Percentiles rank a stretch among this genome's conserved stretches.
Conservation (phyloP, 2,888 invertebrate genomes). For the Drosophila lacicola region DNA sequence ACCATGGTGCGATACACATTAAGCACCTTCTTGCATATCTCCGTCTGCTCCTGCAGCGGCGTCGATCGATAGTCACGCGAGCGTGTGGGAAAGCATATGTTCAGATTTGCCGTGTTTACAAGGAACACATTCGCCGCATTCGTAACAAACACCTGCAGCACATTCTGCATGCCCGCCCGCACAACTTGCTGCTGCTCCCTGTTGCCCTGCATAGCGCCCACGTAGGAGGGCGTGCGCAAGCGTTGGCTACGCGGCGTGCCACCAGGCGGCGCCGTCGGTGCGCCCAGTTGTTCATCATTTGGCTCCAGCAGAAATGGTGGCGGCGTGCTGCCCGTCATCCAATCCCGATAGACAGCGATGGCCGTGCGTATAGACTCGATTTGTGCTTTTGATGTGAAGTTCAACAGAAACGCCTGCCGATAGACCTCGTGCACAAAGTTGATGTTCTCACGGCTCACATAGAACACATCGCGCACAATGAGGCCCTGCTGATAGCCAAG, state of each 20-base stretch:
- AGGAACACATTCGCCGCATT: conserved; percentile 98
- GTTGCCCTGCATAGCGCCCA: conserved; percentile 88
- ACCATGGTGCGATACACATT: conserved; percentile 99
- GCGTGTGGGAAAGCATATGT: conserved; percentile 87
- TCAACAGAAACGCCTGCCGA: conserved; percentile 95
- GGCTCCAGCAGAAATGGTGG: conserved; percentile 93
- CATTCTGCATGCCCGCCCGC: conserved; percentile 92
- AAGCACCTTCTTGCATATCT: conserved; percentile 97
- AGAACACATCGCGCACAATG: conserved; percentile 94
- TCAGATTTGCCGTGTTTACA: conserved; percentile 85
- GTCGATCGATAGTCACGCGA: conserved; percentile 88
- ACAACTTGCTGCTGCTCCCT: conserved; percentile 91
- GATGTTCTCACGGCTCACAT: conserved; percentile 94
- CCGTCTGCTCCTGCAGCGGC: conserved; percentile 95
- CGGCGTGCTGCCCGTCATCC: conserved; percentile 94
- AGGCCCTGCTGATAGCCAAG: conserved; percentile 84
- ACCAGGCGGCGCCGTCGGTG: conserved; percentile 35
- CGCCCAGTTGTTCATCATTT: conserved; percentile 83
- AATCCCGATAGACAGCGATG: conserved; percentile 96
- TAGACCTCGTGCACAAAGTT: conserved; percentile 98
- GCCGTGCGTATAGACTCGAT: conserved; percentile 94
- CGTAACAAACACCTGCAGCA: conserved; percentile 90
- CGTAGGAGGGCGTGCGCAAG: conserved; percentile 93
- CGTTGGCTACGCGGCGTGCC: conserved; percentile 86
- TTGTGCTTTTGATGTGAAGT: conserved; percentile 90